phyloP scores from a whole-genome alignment of 2,888 invertebrate genomes.

The Galerucella calmariensis region DNA sequence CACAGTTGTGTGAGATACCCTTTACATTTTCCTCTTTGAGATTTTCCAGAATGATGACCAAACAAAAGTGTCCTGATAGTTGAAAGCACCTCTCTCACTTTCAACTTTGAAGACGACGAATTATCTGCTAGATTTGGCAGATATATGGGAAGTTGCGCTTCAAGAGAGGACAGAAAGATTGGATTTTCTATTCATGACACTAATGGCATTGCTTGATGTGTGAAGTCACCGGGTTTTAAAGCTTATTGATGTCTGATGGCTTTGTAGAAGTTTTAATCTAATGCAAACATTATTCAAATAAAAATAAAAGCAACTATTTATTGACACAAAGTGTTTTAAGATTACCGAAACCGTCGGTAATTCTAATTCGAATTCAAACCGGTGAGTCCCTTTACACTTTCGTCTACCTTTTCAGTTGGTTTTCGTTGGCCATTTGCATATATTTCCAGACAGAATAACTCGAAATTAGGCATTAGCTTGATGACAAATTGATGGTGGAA shows the following conservation, averaged over 20 bases:
- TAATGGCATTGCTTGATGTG: slow-evolving; percentile 27
- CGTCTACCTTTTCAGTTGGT: slow-evolving; percentile 14
- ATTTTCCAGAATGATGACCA: slow-evolving; percentile 29
- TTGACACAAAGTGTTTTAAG: not conserved
- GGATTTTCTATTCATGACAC: slow-evolving; percentile 25
- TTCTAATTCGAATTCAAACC: slow-evolving; percentile 12
- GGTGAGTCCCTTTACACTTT: slow-evolving; percentile 1
- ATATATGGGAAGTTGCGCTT: slow-evolving; percentile 28
- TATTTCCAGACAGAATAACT: slow-evolving; percentile 28
- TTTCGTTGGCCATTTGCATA: slow-evolving; percentile 36
- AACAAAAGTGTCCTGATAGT: slow-evolving; percentile 32
- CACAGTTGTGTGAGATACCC: not conserved
- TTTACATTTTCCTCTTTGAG: slow-evolving; percentile 18
- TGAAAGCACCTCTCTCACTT: slow-evolving; percentile 24
- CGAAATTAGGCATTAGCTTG: slow-evolving; percentile 34
- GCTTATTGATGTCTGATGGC: not conserved
- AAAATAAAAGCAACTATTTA: not conserved
- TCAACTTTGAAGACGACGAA: slow-evolving; percentile 17
- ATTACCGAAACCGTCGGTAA: slow-evolving; percentile 7
- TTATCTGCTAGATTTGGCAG: slow-evolving; percentile 37
- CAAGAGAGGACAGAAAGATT: slow-evolving; percentile 34
- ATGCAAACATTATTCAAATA: not conserved
- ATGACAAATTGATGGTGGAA: slow-evolving; percentile 36
- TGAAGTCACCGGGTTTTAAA: not conserved
- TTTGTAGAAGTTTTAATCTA: not conserved